Evolutionary conservation across 2,888 invertebrate genomes (phyloP).

Genomic region (Pecten maximus): DNA sequence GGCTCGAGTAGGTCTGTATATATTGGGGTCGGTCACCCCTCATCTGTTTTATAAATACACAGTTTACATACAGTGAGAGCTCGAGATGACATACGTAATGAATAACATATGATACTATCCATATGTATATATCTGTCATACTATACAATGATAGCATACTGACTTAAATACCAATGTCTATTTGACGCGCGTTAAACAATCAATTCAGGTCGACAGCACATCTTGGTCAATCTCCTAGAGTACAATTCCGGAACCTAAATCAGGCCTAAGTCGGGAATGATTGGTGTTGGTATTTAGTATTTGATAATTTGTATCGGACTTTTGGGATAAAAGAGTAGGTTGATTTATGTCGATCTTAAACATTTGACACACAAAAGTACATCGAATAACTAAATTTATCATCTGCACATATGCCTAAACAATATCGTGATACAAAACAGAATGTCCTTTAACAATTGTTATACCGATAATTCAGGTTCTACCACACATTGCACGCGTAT

Average conservation of each 20-base stretch:
- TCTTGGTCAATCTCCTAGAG: too few species aligned
- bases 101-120: not conserved
- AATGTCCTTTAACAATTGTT: not conserved
- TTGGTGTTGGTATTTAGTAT: too few species aligned
- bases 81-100: not conserved
- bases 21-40: not conserved
- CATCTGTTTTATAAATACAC: slow-evolving; percentile 6
- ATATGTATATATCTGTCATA: not conserved
- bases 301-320: not conserved
- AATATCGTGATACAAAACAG: not conserved
- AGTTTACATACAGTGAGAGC: not conserved
- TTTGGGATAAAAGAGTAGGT: not conserved
- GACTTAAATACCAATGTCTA: not conserved
- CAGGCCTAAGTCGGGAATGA: too few species aligned
- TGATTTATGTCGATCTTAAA: too few species aligned
- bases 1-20: not conserved
- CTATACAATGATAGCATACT: not conserved
- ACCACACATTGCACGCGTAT: not conserved
- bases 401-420: not conserved
- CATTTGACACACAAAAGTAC: too few species aligned
- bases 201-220: not conserved
- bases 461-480: not conserved
- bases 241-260: too few species aligned
- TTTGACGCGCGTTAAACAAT: not conserved
- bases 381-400: not conserved